phyloP scores from a whole-genome alignment of 2,888 invertebrate species.

The Oscheius sp. region DNA sequence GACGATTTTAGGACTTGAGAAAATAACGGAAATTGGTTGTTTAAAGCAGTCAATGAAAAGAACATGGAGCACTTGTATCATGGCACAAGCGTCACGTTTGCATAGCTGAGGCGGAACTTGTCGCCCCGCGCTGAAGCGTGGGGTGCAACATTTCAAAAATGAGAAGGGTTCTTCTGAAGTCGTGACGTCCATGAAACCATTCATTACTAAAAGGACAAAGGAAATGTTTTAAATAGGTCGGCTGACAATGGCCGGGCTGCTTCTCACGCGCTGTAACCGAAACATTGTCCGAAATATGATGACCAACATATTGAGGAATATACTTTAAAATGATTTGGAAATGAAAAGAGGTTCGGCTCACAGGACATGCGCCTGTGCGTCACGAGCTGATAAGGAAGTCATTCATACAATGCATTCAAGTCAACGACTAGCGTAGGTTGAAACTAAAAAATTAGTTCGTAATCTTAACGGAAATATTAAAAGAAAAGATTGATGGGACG shows the following conservation, averaged over 20 bases:
- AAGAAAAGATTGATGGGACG: too few relatives aligned
- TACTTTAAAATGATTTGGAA: too few relatives aligned
- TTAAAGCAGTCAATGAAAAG: background rate
- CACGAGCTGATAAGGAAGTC: slow-evolving; percentile 28
- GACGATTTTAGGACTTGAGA: too few relatives aligned
- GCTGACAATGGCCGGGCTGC: background rate
- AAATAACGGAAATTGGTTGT: background rate
- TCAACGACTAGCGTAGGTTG: too few relatives aligned
- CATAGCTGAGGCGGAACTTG: slow-evolving; percentile 29
- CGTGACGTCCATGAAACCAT: background rate
- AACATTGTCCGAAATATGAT: too few relatives aligned
- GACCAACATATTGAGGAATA: too few relatives aligned
- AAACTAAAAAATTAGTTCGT: too few relatives aligned
- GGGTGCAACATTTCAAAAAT: background rate
- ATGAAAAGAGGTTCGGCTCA: slow-evolving; percentile 11
- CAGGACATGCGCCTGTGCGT: slow-evolving; percentile 18
- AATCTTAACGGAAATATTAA: too few relatives aligned
- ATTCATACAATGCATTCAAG: slow-evolving; percentile 15
- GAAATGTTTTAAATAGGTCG: background rate
- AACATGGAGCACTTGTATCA: slow-evolving; percentile 1
- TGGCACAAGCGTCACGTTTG: slow-evolving; percentile 21
- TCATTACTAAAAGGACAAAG: background rate
- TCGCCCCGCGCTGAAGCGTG: slow-evolving; percentile 9
- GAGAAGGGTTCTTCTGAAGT: background rate
- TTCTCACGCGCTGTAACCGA: too few relatives aligned